These are phyloP conservation scores for Cydia pomonella DNA, from an alignment of 1,140 invertebrate genomes.

Conservation along the genomic window DNA sequence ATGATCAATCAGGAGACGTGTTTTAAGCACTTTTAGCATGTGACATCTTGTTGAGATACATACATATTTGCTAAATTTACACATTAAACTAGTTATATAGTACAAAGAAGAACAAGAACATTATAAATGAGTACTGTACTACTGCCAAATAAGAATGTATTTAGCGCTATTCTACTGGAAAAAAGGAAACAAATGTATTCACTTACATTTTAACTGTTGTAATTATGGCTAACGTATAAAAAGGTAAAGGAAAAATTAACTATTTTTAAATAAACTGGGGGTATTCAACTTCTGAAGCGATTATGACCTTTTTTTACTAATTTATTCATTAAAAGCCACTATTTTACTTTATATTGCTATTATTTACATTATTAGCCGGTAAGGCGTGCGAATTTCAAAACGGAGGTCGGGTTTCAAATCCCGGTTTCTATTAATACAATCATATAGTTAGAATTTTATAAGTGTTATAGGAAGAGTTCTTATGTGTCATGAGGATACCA, in stretches of 20 bases:
- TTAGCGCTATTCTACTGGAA: neutral
- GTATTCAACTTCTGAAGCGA: neutral
- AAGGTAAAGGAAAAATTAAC: neutral
- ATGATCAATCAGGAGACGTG: neutral
- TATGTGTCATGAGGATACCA: too few species aligned
- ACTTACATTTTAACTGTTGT: neutral
- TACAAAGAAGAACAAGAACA: neutral
- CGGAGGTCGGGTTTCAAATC: too few species aligned
- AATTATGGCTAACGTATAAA: neutral
- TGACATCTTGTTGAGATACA: neutral
- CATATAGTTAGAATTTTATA: too few species aligned
- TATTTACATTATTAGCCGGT: too few species aligned
- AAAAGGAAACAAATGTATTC: neutral
- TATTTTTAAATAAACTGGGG: neutral
- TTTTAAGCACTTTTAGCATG: slow-evolving; percentile 10
- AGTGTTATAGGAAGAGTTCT: too few species aligned
- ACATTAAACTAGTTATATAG: slow-evolving; percentile 2
- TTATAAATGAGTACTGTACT: neutral
- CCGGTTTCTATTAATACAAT: too few species aligned
- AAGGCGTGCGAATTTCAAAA: too few species aligned
- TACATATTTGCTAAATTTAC: neutral
- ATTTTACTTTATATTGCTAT: too few species aligned
- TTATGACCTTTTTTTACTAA: too few species aligned
- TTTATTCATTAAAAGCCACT: too few species aligned
- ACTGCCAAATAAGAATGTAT: neutral